Conservation (phyloP, 2,797 vertebrate species). For the Acanthopagrus latus region DNA sequence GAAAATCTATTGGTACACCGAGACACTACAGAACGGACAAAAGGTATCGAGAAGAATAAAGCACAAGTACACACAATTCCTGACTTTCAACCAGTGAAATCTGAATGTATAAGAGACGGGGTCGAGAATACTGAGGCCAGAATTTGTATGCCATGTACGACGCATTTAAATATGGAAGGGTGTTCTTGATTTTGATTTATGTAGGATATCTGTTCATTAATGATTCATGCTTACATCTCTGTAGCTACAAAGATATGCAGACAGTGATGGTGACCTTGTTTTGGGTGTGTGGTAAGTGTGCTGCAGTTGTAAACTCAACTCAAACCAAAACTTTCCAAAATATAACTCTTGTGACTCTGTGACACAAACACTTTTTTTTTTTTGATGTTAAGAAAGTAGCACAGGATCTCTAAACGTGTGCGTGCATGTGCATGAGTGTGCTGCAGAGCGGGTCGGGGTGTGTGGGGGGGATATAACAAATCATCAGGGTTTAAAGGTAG, state of each 20-base stretch:
- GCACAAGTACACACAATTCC: not conserved
- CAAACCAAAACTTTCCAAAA: conserved; percentile 12
- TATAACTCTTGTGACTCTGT: not conserved
- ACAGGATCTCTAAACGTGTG: conserved; percentile 11
- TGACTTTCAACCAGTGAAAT: not conserved
- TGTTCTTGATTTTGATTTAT: not conserved
- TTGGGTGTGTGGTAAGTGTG: not conserved
- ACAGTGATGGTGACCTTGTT: not conserved
- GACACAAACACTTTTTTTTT: not conserved
- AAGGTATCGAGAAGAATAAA: not conserved
- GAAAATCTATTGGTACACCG: not conserved
- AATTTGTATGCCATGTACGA: not conserved
- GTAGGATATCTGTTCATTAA: too few relatives aligned
- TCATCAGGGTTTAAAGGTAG: conserved; percentile 67
- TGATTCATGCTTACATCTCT: not conserved
- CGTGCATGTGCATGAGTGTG: conserved; percentile 7
- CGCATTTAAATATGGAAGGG: too few relatives aligned
- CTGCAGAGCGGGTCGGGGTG: not conserved
- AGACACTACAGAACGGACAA: not conserved
- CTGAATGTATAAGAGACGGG: not conserved
- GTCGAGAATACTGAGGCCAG: not conserved
- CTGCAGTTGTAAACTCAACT: too few relatives aligned
- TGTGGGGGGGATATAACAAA: conserved; percentile 49
- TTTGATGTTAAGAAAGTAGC: not conserved
- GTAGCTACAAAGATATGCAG: not conserved